These are phyloP conservation scores for Sphenopsis melanotis DNA, from an alignment of 2,797 vertebrate species.

Conservation along the genomic window DNA sequence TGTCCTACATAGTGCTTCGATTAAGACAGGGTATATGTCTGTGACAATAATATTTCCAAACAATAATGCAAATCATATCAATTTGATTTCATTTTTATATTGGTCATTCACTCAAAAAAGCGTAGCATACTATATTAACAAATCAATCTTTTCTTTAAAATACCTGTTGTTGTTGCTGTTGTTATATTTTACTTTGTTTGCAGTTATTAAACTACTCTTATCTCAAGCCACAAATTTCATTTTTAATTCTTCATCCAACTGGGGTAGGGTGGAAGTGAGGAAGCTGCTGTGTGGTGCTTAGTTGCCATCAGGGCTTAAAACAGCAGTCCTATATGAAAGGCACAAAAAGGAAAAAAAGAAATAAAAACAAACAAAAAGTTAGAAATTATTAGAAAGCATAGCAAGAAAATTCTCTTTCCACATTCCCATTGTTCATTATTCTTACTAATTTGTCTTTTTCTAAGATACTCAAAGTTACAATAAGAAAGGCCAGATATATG, in stretches of 20 bases:
- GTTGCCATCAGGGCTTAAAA: background rate
- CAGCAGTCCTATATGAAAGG: background rate
- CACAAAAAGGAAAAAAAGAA: background rate
- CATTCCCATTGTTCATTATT: background rate
- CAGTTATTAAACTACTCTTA: background rate
- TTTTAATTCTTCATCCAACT: background rate
- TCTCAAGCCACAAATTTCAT: background rate
- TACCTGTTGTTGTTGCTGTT: background rate
- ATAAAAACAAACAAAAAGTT: background rate
- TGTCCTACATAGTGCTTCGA: background rate
- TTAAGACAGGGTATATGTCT: background rate
- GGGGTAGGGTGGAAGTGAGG: fast-evolving
- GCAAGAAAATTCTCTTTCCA: background rate
- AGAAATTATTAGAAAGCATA: background rate
- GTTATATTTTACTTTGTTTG: background rate
- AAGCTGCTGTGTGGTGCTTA: background rate
- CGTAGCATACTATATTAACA: background rate
- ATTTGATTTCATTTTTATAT: background rate
- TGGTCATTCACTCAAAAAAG: background rate
- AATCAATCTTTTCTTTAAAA: background rate
- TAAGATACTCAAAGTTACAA: background rate
- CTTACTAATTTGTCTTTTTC: background rate
- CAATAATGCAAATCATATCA: background rate
- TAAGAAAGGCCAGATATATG: background rate
- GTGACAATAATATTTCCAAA: background rate